Conservation (phyloP, 2,113 vertebrate genomes). For the Dasypus novemcinctus region DNA sequence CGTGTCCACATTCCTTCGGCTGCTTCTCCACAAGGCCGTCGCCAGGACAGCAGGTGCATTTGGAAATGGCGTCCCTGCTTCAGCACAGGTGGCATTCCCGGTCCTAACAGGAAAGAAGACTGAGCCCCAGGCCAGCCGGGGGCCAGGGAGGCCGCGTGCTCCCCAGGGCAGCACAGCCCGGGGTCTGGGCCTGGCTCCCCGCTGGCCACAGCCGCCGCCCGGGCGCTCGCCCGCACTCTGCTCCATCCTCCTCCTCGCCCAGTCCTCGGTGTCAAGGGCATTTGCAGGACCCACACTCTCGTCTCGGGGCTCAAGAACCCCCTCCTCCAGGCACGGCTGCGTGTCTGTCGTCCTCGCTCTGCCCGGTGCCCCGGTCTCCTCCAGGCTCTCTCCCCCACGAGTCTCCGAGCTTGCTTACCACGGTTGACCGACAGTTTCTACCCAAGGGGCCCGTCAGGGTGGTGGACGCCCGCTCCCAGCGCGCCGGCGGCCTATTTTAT, state of each 20-base stretch:
- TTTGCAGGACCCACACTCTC: constrained; percentile 11
- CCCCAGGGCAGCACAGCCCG: background rate
- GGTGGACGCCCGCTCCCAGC: background rate
- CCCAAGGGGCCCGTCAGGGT: constrained; percentile 32
- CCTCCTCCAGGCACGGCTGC: background rate
- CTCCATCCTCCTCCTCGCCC: background rate
- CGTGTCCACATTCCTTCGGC: background rate
- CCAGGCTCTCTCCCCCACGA: constrained; percentile 32
- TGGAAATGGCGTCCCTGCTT: constrained; percentile 15
- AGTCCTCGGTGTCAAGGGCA: background rate
- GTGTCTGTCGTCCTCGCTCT: background rate
- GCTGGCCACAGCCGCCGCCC: background rate
- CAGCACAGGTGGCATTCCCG: constrained; percentile 34
- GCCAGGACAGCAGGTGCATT: constrained; percentile 50
- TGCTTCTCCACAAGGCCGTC: background rate
- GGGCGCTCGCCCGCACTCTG: background rate
- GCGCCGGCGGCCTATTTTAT: constrained; percentile 80
- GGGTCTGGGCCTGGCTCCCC: background rate
- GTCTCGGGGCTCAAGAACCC: background rate
- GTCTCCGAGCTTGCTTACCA: constrained; percentile 63
- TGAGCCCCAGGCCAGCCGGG: background rate
- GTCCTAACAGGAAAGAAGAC: constrained; percentile 8
- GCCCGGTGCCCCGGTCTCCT: constrained; percentile 38
- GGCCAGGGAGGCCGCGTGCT: background rate
- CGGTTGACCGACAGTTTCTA: constrained; percentile 69